Evolutionary conservation across 2,888 invertebrate species (phyloP).

Genomic region (Bugula neritina): DNA sequence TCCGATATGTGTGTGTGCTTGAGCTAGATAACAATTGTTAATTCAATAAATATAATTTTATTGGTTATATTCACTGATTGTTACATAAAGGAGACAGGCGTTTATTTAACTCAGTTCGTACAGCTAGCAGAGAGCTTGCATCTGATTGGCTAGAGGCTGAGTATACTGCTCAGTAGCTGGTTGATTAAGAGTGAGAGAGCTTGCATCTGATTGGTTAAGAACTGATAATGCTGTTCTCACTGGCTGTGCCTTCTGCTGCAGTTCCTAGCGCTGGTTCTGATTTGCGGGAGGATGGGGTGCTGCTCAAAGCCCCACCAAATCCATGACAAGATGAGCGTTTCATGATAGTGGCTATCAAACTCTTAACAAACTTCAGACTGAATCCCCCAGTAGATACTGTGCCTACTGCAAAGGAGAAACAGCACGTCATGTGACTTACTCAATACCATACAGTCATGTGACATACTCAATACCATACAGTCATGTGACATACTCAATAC

Average conservation of each 20-base stretch:
- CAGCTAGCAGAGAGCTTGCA: neutral
- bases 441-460: no score
- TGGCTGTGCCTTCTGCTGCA: neutral
- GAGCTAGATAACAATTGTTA: no score
- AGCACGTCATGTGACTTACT: no score
- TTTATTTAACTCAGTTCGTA: no score
- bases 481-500: no score
- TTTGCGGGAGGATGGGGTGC: neutral
- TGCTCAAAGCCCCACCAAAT: neutral
- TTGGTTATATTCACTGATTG: no score
- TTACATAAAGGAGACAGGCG: no score
- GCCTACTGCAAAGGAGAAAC: neutral
- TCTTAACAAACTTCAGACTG: neutral
- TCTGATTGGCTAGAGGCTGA: neutral
- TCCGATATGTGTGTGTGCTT: no score
- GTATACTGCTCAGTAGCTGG: neutral
- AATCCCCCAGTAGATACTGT: neutral
- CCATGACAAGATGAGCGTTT: neutral
- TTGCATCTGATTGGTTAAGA: neutral
- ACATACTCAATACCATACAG: no score
- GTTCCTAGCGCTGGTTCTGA: neutral
- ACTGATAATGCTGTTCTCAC: neutral
- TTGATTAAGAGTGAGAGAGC: no score
- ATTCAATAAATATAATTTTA: no score
- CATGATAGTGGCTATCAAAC: neutral